These are phyloP conservation scores for Rhinopithecus roxellana DNA, from an alignment of 2,113 vertebrate species.

Conservation along the genomic window DNA sequence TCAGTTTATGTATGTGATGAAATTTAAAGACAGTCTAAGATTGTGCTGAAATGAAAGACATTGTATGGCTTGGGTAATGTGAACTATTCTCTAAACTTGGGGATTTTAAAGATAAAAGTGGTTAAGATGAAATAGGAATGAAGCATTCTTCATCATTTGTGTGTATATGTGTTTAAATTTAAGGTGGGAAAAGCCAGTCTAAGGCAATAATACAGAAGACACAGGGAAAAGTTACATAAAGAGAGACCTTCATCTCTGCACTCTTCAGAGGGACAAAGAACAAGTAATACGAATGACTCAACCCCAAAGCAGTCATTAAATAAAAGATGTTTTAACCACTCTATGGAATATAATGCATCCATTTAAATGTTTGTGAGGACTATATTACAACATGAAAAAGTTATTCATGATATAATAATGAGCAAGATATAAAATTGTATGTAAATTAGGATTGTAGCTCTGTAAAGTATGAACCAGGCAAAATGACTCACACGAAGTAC, in stretches of 20 bases:
- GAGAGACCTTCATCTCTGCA: background rate
- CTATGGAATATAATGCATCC: background rate
- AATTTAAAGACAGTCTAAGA: constrained; percentile 47
- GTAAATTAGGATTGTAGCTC: background rate
- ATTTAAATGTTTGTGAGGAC: background rate
- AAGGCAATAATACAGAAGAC: background rate
- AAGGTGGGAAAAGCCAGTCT: background rate
- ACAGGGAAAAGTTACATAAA: background rate
- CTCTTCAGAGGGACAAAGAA: background rate
- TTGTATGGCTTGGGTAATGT: background rate
- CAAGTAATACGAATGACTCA: background rate
- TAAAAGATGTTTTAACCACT: background rate
- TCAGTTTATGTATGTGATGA: background rate
- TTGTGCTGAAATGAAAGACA: constrained; percentile 6
- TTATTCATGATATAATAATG: background rate
- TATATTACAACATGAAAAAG: background rate
- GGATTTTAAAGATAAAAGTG: constrained; percentile 39
- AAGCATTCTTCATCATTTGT: background rate
- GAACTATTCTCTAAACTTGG: constrained; percentile 6
- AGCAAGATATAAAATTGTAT: background rate
- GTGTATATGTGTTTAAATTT: background rate
- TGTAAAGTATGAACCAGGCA: background rate
- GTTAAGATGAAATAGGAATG: constrained; percentile 20
- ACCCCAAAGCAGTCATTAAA: background rate
- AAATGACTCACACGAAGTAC: background rate